Base-by-base conservation (phyloP, 2,888 invertebrate species). In the Elegia similella region DNA sequence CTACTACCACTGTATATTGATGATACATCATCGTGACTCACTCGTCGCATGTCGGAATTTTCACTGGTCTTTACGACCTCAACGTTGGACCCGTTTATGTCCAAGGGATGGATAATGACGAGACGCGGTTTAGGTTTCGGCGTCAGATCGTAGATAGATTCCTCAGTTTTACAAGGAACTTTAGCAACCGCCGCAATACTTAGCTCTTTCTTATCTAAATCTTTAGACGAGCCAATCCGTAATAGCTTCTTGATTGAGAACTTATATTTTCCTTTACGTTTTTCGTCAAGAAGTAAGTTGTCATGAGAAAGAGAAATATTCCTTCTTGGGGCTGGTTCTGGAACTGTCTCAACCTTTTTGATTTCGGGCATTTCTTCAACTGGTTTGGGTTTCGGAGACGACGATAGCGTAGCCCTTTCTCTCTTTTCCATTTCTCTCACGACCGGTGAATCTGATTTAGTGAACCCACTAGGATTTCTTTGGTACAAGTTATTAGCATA, bases 91-190 rank as follows among this genome's bases (percentile, higher is more conserved):
- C 96, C 95, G 79, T 96, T 96, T 60, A 97, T 92, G 73, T 97
- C 97, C 68, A 96, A 91, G 12, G 97, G 97, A 92, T 97, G 97
- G 62, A 97, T 96, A 67, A 97, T 97, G 60, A 97, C 96, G 23
- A 97, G 90, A 13, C 96, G 93, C 2, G 95, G 95, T 73, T 95
- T 96, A 6, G 94, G 93, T 70, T 93, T 93, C 7, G 93, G 93
- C 16, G 92, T 92, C 52, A 92, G 82, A 46, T 93, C 92, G 58
- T 85, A 88, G 34, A 93, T 87, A 12, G 50, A 50, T 61, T 94
- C 93, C 62, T 94, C 93, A 52, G 77, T 73, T 72, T 92, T 93
- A 48, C 84, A 82, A 0, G 93, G 90, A 46, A 92, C 82, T 61
- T 93, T 93, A 12, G 85, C 71, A 5, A 86, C 77, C 42, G 84